Evolutionary conservation across 2,797 vertebrate genomes (phyloP).

Genomic region (Acrossocheilus wenchowensis): DNA sequence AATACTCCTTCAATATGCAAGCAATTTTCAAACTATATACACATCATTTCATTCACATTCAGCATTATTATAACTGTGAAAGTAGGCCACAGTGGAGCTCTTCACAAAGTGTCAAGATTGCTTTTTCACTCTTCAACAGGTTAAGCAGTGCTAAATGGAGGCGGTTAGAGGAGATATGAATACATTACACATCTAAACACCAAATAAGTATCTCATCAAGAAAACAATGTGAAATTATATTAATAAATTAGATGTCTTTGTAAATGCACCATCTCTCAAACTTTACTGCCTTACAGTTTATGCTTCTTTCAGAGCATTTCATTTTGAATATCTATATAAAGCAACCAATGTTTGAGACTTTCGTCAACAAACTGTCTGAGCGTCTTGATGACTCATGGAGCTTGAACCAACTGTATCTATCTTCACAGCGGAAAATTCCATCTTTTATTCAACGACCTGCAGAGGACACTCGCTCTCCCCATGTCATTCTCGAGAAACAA

Average conservation of each 20-base stretch:
- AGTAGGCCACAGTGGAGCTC: slow-evolving; percentile 50
- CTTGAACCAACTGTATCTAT: slow-evolving; percentile 1
- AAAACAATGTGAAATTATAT: background rate
- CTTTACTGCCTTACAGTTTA: background rate
- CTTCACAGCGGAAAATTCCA: slow-evolving; percentile 5
- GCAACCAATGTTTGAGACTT: background rate
- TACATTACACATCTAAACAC: slow-evolving; percentile 10
- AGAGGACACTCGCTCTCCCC: background rate
- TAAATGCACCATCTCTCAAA: background rate
- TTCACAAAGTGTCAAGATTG: slow-evolving; percentile 29
- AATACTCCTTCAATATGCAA: slow-evolving; percentile 6
- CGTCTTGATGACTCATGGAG: background rate
- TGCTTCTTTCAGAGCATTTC: background rate
- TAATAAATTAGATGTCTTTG: background rate
- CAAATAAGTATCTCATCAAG: background rate
- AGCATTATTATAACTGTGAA: slow-evolving; percentile 42
- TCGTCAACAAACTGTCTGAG: background rate
- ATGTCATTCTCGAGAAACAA: slow-evolving; percentile 33
- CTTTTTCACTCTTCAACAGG: slow-evolving; percentile 15
- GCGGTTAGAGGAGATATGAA: background rate
- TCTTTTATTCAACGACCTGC: slow-evolving; percentile 45
- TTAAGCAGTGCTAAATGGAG: slow-evolving; percentile 26
- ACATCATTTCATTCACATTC: slow-evolving; percentile 49
- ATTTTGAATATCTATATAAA: background rate
- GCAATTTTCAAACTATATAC: slow-evolving; percentile 34